Percentiles rank a stretch among this genome's conserved stretches.
Evolutionary conservation across 2,113 vertebrate species (phyloP).

Genomic region (Gnathonemus echidnorhynchus): DNA sequence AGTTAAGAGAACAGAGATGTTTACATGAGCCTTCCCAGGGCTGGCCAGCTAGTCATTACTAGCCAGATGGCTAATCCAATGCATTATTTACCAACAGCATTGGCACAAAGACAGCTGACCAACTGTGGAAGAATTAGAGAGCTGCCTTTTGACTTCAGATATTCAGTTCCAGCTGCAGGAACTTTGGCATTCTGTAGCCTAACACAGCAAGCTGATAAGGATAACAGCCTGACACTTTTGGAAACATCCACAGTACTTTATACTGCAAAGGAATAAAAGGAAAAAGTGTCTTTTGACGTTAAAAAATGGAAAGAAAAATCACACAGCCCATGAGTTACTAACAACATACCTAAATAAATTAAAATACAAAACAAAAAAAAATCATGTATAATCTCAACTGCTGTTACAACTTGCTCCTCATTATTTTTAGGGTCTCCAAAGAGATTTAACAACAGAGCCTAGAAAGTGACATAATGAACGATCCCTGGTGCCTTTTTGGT

Average conservation of each 20-base stretch:
- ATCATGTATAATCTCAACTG: neutral
- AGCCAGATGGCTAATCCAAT: neutral
- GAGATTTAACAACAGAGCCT: neutral
- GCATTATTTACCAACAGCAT: neutral
- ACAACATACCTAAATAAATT: neutral
- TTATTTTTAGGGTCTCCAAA: neutral
- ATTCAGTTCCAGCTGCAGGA: neutral
- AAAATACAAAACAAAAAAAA: neutral
- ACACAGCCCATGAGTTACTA: neutral
- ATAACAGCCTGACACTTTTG: neutral
- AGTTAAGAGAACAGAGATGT: neutral
- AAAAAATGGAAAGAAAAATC: neutral
- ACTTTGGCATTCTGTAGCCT: neutral
- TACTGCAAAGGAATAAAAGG: neutral
- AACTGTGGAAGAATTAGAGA: neutral
- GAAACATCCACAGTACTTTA: neutral
- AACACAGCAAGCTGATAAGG: neutral
- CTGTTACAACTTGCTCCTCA: neutral
- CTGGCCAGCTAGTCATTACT: neutral
- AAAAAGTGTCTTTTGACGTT: neutral
- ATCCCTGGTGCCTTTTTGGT: neutral
- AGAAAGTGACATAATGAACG: neutral
- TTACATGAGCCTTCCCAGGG: neutral
- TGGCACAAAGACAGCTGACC: neutral
- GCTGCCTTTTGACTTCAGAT: neutral